Base-by-base conservation (phyloP, 1,140 invertebrate genomes). In the Caerostris extrusa region DNA sequence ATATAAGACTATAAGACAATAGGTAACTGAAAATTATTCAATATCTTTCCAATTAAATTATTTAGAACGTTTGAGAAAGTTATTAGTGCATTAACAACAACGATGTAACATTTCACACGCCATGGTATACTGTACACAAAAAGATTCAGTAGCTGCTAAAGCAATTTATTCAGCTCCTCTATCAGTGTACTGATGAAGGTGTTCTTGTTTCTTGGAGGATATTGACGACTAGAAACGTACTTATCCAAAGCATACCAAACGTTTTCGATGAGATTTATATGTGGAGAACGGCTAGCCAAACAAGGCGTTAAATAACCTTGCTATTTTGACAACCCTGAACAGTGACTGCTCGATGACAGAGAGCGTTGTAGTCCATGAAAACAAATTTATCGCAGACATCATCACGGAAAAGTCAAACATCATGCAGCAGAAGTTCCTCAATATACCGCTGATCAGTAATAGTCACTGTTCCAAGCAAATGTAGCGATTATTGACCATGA, bases 341-440 rank as follows among this genome's bases (percentile, higher is more conserved):
- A 56, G 64, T 10, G 61, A 69, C 3, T 88, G 60, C 12, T 64
- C 86, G 8, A 67, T 69, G 3, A 64, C 12, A 64, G 67, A 61
- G 17, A 7, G 34, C 61, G 61, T 69, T 89, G 53, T 89, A 60
- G 64, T 89, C 34, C 87, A 89, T 89, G 34, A 69, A 53, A 89
- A 53, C 0, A 88, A 64, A 34, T 69, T 64, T 89, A 17, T 89
- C 61, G 69, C 61, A 2, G 61, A 69, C 19, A 69, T 5, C 7
- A 69, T 7, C 50, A 8, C 50, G 87, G 61, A 69, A 67, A 64
- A 69, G 50, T n/a, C 19, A 50, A 89, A 55, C 61, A 57, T 56
- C 19, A 89, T n/a, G 61, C 8, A 89, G 10, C 3, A 64, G 61
- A 69, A 69, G 12, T 67, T 89, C 87, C 67, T 89, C 61, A 64